Base-by-base conservation (phyloP, 2,113 vertebrate species). In the Oxyura jamaicensis region DNA sequence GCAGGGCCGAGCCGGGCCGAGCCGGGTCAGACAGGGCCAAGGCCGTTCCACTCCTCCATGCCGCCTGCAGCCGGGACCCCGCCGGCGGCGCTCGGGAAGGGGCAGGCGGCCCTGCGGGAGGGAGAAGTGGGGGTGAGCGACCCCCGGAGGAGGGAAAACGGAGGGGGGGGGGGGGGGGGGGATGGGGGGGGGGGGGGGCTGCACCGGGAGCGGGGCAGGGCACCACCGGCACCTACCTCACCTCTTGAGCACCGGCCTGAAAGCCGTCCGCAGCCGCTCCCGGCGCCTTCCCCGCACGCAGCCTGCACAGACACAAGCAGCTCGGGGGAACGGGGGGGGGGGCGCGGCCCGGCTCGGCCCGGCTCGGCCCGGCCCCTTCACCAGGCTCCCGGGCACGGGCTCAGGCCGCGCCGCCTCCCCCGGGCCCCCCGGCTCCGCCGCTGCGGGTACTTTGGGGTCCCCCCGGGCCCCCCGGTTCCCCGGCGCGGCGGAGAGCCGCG, bases 211-310 rank as follows among this genome's bases (percentile, higher is more conserved):
- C 42, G 5, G 29, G 48, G 48, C 63, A 48, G 46, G 46, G 46
- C 46, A 48, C 46, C 46, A 48, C 20, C 46, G 46, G 46, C 46
- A 21, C 98, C 98, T 98, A 97, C 96, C 98, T 99, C 98, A 99
- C 98, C 98, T 98, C 98, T 98, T 98, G 98, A 99, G 98, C 94
- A 99, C 98, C n/a, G 98, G 98, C 96, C 98, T 98, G 97, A 99
- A 99, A 63, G 98, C 98, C 72, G 98, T 98, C 94, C 98, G 98
- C 97, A 98, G 98, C 95, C 98, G 97, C 44, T 98, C 98, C 90
- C 98, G 63, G 97, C 63, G 26, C 96, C 90, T 86, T 97, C 96
- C 96, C 66, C 97, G 86, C 74, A 97, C 95, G 97, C 98, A 98
- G 52, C 96, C 98, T 99, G 86, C 71, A 76, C 36, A 63, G 55